Percentiles rank a stretch among this genome's conserved stretches.
Evolutionary conservation across 2,797 vertebrate species (phyloP).

Genomic region (Periparus ater): DNA sequence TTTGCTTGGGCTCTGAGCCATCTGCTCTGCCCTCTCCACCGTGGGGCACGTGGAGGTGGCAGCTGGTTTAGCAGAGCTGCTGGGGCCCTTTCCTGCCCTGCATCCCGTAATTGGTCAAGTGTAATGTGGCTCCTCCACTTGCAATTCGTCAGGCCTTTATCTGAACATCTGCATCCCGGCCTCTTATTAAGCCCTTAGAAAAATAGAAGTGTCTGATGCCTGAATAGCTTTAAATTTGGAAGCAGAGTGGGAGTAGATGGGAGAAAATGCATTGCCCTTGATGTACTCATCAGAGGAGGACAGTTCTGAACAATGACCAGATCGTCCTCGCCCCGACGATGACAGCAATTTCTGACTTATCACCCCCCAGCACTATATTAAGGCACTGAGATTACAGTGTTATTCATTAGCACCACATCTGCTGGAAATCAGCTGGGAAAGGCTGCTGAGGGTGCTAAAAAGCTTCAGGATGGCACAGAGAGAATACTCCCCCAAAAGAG

Average conservation of each 20-base stretch:
- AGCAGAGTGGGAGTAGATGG: constrained; percentile 16
- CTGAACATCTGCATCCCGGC: constrained; percentile 39
- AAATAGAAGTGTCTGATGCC: background rate
- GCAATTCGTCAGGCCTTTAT: constrained; percentile 31
- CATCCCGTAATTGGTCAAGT: background rate
- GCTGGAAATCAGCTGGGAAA: constrained; percentile 68
- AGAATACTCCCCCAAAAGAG: background rate
- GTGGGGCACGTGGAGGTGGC: accelerated
- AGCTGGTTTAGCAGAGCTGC: background rate
- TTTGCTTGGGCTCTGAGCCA: background rate
- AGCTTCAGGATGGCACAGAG: background rate
- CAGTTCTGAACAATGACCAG: constrained; percentile 79
- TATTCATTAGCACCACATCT: constrained; percentile 76
- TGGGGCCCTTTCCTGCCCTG: background rate
- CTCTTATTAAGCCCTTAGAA: constrained; percentile 42
- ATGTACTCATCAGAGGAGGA: constrained; percentile 70
- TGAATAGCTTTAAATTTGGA: constrained; percentile 62
- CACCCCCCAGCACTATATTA: constrained; percentile 78
- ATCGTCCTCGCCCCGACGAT: constrained; percentile 66
- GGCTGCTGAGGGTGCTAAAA: constrained; percentile 46
- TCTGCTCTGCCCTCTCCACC: background rate
- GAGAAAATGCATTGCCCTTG: constrained; percentile 68
- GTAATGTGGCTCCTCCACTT: background rate
- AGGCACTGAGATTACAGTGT: constrained; percentile 76
- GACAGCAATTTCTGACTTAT: constrained; percentile 79